Evolutionary conservation across 2,888 invertebrate genomes (phyloP), one percentile per base, ranked within the genome.

Genomic region (Parapristionchus giblindavisi): DNA sequence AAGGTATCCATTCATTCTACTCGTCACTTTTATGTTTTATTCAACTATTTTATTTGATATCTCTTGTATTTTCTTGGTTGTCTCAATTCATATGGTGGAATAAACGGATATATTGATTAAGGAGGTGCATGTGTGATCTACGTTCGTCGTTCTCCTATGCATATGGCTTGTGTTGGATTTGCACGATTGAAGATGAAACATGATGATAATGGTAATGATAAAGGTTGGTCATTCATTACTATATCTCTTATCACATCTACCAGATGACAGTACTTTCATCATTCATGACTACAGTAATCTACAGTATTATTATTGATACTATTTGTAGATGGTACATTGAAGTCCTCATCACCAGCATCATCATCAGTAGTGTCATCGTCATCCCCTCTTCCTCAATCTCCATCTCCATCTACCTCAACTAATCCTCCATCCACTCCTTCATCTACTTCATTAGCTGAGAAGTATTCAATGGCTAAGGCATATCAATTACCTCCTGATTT

Each of bases 401-500:
- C 27, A n/a, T 24, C 63, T 27, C 29, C 63, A 5, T 32, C 34
- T 8, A 21, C 61, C 36, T 4, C 36, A 14, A 36, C 63, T 29
- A 24, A 27, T 29, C 54, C 54, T 54, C 6, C 6, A 14, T 32
- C 27, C 43, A 43, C 43, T 32, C 27, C 63, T 27, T 5, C 63
- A 14, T 8, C 63, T 1, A 43, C 40, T 14, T 17, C 27, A 43
- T 14, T 65, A 17, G 43, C 40, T 4, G 63, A 65, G 63, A 51
- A 56, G 11, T 40, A 40, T 8, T 60, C 29, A 34, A 56, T 40
- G 27, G 77, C 76, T 32, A 81, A 82, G 27, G 80, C 82, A 51
- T 82, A 80, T 65, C 80, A 78, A 65, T 81, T 87, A 60, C 86
- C 86, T 3, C 75, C 83, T 1, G 85, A 84, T 36, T 83, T 85